phyloP scores from a whole-genome alignment of 2,888 invertebrate genomes.

The Ectemnius continuus region DNA sequence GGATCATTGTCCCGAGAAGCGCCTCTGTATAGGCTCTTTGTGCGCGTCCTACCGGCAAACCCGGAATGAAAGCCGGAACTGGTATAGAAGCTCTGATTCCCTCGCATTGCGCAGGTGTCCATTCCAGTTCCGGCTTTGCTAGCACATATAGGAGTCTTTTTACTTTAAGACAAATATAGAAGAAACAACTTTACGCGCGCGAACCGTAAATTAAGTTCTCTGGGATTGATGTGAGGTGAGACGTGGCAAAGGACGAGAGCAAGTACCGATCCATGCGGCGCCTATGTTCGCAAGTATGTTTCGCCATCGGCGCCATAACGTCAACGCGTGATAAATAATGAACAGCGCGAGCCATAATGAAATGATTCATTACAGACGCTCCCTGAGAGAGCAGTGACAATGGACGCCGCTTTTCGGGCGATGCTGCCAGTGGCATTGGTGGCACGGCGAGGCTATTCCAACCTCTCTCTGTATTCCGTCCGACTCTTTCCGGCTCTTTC shows the following conservation, averaged over 20 bases:
- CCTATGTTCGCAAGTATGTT: too few species aligned
- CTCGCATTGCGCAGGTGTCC: too few species aligned
- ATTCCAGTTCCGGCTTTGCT: too few species aligned
- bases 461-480: conserved; percentile 23
- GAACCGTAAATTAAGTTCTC: too few species aligned
- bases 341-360: conserved; percentile 64
- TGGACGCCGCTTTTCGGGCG: conserved; percentile 56
- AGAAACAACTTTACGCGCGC: too few species aligned
- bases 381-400: conserved; percentile 58
- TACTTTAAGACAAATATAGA: too few species aligned
- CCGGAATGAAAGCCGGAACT: too few species aligned
- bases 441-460: conserved; percentile 14
- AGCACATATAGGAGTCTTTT: too few species aligned
- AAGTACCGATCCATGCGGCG: neutral
- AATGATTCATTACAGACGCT: conserved; percentile 67
- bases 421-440: conserved; percentile 28
- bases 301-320: conserved; percentile 25
- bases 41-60: too few species aligned
- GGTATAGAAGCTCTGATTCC: too few species aligned
- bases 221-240: neutral
- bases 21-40: too few species aligned
- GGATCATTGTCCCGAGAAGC: too few species aligned
- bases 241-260: neutral
- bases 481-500: conserved; percentile 23
- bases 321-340: conserved; percentile 65